Conservation (phyloP, 2,113 vertebrate genomes). For the Struthidea cinerea region DNA sequence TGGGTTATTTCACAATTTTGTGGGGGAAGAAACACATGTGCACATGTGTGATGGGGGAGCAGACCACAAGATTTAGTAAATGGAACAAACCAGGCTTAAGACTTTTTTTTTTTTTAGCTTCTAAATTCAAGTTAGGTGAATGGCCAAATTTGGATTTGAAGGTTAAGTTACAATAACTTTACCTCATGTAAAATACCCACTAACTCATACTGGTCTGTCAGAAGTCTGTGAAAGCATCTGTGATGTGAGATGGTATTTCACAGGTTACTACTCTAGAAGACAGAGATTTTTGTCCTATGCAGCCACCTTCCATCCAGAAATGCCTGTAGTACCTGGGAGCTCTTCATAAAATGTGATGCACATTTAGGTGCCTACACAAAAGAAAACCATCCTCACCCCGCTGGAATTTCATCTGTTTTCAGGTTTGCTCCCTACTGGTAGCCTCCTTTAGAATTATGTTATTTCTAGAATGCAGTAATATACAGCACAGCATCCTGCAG, state of each 20-base stretch:
- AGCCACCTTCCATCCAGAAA: background rate
- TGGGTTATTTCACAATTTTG: background rate
- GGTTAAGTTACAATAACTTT: background rate
- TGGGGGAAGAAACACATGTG: background rate
- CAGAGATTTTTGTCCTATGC: background rate
- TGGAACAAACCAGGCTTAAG: conserved; percentile 12
- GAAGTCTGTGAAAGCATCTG: background rate
- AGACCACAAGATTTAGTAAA: background rate
- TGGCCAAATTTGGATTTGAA: background rate
- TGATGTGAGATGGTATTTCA: background rate
- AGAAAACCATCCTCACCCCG: background rate
- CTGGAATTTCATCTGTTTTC: background rate
- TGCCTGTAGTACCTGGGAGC: fast-evolving
- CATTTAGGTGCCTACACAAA: fast-evolving
- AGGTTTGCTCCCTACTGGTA: background rate
- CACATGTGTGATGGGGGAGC: conserved; percentile 21
- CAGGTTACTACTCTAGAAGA: background rate
- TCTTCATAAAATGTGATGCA: background rate
- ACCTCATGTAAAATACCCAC: background rate
- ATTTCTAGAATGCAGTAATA: background rate
- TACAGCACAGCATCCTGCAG: background rate
- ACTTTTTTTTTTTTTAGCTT: background rate
- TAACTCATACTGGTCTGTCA: background rate
- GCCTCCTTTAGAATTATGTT: background rate
- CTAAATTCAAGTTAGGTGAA: background rate